Percentiles rank a stretch among this genome's conserved stretches.
phyloP scores from a whole-genome alignment of 2,888 invertebrate genomes.

The Xestia ashworthii region DNA sequence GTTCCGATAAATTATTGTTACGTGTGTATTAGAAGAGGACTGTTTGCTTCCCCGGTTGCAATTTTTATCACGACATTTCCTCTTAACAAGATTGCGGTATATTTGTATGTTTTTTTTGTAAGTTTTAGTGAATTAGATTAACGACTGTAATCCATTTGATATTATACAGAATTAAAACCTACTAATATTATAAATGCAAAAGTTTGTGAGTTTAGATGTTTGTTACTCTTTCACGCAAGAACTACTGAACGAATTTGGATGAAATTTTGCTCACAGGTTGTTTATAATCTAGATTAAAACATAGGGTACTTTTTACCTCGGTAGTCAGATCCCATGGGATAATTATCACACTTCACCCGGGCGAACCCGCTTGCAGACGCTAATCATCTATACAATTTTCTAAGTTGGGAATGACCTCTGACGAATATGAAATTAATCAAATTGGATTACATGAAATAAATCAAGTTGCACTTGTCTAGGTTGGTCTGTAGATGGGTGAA shows the following conservation, averaged over 20 bases:
- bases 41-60: background rate
- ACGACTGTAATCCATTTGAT: background rate
- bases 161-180: too few relatives aligned
- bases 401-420: background rate
- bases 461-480: background rate
- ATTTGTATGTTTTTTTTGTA: background rate
- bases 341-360: too few relatives aligned
- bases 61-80: background rate
- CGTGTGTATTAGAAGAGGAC: conserved; percentile 47
- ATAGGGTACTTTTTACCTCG: too few relatives aligned
- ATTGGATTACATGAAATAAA: background rate
- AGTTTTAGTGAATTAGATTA: background rate
- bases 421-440: background rate
- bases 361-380: too few relatives aligned
- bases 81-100: background rate
- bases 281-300: too few relatives aligned
- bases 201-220: too few relatives aligned
- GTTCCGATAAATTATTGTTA: conserved; percentile 59
- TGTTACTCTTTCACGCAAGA: too few relatives aligned
- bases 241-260: too few relatives aligned
- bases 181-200: too few relatives aligned
- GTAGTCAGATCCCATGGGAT: too few relatives aligned
- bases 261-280: too few relatives aligned
- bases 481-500: background rate
- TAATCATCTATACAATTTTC: background rate